These are phyloP conservation scores for Leucophora obtusa DNA, from an alignment of 2,888 invertebrate genomes.

Conservation along the genomic window DNA sequence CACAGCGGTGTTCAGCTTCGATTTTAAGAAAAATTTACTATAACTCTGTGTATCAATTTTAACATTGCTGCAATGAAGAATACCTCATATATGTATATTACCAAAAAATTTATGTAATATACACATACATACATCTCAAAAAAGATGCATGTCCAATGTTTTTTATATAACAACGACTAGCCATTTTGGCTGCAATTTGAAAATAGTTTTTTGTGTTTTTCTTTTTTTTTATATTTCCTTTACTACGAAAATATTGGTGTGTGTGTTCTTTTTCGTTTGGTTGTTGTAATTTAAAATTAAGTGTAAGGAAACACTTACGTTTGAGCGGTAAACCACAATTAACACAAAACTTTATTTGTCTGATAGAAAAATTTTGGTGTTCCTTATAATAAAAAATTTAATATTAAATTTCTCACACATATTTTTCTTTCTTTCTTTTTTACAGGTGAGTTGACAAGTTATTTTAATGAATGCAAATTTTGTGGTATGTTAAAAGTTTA, in stretches of 20 bases:
- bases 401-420: background rate
- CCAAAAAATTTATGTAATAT: slow-evolving; percentile 20
- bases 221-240: too few species aligned
- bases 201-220: background rate
- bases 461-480: background rate
- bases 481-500: slow-evolving; percentile 5
- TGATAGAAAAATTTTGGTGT: background rate
- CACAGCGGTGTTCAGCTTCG: too few species aligned
- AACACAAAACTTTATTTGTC: slow-evolving; percentile 39
- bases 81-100: slow-evolving; percentile 3
- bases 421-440: background rate
- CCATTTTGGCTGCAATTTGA: slow-evolving; percentile 45
- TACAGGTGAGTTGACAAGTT: slow-evolving; percentile 22
- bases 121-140: background rate
- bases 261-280: background rate
- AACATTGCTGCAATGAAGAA: too few species aligned
- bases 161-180: slow-evolving; percentile 27
- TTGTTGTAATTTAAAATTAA: slow-evolving; percentile 36
- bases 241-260: background rate
- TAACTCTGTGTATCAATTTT: too few species aligned
- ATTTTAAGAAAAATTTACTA: too few species aligned
- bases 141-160: slow-evolving; percentile 13
- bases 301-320: slow-evolving; percentile 50
- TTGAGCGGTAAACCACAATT: slow-evolving; percentile 57
- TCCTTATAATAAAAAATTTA: background rate